Conservation (phyloP, 2,888 invertebrate species). For the Alitta virens region DNA sequence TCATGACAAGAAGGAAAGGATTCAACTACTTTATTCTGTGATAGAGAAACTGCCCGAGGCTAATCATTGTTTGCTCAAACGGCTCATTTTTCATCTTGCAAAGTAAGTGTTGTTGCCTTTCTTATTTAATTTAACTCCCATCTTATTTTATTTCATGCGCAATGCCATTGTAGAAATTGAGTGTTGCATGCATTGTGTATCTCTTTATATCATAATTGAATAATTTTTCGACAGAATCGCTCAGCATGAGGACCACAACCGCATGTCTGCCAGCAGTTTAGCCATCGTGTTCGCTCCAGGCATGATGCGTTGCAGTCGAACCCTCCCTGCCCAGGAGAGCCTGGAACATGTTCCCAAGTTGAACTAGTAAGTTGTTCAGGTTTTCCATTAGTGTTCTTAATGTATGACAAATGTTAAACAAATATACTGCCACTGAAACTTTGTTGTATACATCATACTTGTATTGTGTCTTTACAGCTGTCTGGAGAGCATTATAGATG, state of each 20-base stretch:
- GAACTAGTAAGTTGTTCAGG: too few species aligned
- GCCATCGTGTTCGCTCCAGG: constrained; percentile 95
- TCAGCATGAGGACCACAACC: constrained; percentile 79
- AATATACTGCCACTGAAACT: too few species aligned
- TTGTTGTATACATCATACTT: too few species aligned
- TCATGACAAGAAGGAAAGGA: constrained; percentile 76
- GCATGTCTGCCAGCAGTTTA: constrained; percentile 87
- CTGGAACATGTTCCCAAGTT: constrained; percentile 82
- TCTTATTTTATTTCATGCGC: too few species aligned
- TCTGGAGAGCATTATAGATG: constrained; percentile 84
- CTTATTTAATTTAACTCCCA: too few species aligned
- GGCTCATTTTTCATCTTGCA: constrained; percentile 88
- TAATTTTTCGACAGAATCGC: constrained; percentile 66
- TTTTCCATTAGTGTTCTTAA: too few species aligned
- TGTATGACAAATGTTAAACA: too few species aligned
- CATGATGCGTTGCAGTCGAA: constrained; percentile 81
- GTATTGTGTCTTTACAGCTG: constrained; percentile 55
- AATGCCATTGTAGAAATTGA: too few species aligned
- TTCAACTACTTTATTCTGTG: constrained; percentile 81
- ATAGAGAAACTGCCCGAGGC: constrained; percentile 84
- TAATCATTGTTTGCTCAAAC: constrained; percentile 86
- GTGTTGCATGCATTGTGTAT: too few species aligned
- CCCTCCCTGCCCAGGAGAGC: constrained; percentile 86
- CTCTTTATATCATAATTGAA: too few species aligned
- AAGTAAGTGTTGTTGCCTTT: constrained; percentile 58